Base-by-base conservation (phyloP, 2,888 invertebrate species). In the Dicyrtomina minuta region DNA sequence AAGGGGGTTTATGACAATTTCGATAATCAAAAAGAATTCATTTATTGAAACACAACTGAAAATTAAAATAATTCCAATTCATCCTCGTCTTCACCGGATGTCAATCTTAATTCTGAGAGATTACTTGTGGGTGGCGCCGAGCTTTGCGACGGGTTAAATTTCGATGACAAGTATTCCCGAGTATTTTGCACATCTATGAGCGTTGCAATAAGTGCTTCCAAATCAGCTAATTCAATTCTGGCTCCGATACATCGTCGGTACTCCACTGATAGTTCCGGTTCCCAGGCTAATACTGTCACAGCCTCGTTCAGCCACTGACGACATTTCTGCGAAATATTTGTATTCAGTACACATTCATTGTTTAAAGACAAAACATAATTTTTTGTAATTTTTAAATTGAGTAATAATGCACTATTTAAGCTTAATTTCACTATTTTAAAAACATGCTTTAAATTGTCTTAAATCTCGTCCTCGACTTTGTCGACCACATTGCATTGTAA, bases 201-300 rank as follows among this genome's bases (percentile, higher is more conserved):
- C 26, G n/a, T 15, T 12, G 15, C 61, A 10, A 68, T 33, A 0
- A 33, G n/a, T 2, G 27, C 5, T 20, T 53, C 44, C 59, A 72
- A 61, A 10, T 72, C 69, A 8, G 17, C 62, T 43, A 77, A 64
- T 60, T 77, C 77, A 51, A 44, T 41, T 27, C 70, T 71, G 17
- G 76, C 77, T 4, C 77, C 77, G n/a, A 72, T 69, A 13, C 72
- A 75, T 46, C 77, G 26, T 68, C 71, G 69, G 39, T 61, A 64
- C 53, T 77, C 77, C n/a, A 77, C 72, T 4, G 76, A 75, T 58
- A 73, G 68, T 22, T 72, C 67, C 17, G 74, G 72, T 33, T 77
- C 77, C 76, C 76, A 76, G 5, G 72, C 67, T 13, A 77, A 67
- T 1, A 77, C 75, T 55, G 70, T 72, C 15, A 75, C 67, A 2